Evolutionary conservation across 2,888 invertebrate genomes (phyloP).

Genomic region (Rhagonycha fulva): DNA sequence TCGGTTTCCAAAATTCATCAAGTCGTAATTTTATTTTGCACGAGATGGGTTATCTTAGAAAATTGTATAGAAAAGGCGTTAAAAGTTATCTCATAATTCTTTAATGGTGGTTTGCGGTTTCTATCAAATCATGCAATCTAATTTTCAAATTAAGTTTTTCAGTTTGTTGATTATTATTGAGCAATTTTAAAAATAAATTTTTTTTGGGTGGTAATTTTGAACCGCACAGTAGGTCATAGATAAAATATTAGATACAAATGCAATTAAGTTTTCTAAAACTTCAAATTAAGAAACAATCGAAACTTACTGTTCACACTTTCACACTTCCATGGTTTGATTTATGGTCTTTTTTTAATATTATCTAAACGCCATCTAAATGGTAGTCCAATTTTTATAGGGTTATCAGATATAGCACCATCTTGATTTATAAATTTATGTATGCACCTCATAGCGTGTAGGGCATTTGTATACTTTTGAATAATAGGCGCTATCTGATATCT

Average conservation of each 20-base stretch:
- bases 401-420: conserved; percentile 43
- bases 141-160: not conserved
- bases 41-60: conserved; percentile 33
- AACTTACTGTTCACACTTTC: conserved; percentile 43
- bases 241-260: not conserved
- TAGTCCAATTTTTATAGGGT: conserved; percentile 47
- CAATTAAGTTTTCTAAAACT: not conserved
- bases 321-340: conserved; percentile 43
- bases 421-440: not conserved
- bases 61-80: conserved; percentile 30
- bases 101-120: conserved; percentile 22
- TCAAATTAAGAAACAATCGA: conserved; percentile 3
- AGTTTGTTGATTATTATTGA: not conserved
- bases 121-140: conserved; percentile 22
- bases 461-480: not conserved
- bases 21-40: conserved; percentile 31
- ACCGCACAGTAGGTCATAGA: not conserved
- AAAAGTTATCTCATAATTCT: conserved; percentile 25
- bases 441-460: not conserved
- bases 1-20: conserved; percentile 17
- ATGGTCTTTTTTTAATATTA: conserved; percentile 31
- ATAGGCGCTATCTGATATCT: not conserved
- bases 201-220: not conserved
- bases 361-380: conserved; percentile 50
- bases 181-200: not conserved